Evolutionary conservation across 2,888 invertebrate genomes (phyloP), one percentile per base, ranked within the genome.

Genomic region (Bhutanitis thaidina): DNA sequence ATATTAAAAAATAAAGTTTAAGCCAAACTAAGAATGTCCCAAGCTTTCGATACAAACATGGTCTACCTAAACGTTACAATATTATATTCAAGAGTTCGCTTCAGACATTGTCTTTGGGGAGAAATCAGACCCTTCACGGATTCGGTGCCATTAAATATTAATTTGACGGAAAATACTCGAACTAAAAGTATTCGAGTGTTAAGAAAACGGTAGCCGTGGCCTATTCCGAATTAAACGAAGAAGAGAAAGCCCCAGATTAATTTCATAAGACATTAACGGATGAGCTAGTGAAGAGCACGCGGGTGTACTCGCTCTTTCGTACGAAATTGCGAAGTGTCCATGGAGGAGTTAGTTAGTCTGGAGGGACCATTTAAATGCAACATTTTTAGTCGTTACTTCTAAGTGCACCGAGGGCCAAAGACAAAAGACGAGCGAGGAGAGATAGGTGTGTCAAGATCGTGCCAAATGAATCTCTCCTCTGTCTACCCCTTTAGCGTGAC

Each of bases 61-160:
- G 39, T 39, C 39, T 7, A 8, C 15, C 15, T 15, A 15, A n/a
- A n/a, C 9, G 36, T 7, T 37, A 15, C 9, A 37, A 16, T n/a
- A 37, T 14, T 20, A 1, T n/a, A 14, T 36, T 36, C 12, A 36
- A 15, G 7, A 10, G 14, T 4, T 14, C 16, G 1, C 9, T 41
- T 29, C 7, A 10, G 10, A 32, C 8, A 30, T 43, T 43, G n/a
- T 32, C 16, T n/a, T n/a, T 36, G 35, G 15, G 39, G 43, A 38
- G 38, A 49, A 39, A 49, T 27, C 37, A 10, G 12, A 37, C 25
- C 38, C 32, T 39, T 15, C 34, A 44, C 34, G 34, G 34, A 3
- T 34, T 13, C 12, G 14, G 3, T 35, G n/a, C 10, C 25, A n/a
- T 32, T 27, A 12, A 43, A 38, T 32, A 15, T 25, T 7, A 43